Base-by-base conservation (phyloP, 2,113 vertebrate species). In the Percopsis transmontana region DNA sequence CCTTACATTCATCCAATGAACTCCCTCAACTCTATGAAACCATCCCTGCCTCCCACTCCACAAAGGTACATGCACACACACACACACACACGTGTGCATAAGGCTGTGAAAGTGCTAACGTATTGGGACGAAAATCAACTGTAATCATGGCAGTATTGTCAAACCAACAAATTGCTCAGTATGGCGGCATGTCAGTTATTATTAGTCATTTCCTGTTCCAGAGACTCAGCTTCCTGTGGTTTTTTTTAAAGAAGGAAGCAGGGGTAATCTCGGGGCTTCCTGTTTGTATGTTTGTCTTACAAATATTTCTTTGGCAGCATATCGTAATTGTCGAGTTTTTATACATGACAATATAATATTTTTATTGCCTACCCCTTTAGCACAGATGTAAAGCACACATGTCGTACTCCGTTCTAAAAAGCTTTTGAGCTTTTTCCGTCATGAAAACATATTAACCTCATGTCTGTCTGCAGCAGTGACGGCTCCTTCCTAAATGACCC, bases 1-100 rank as follows among this genome's bases (percentile, higher is more conserved):
- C 89, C 91, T 86, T 59, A 68, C 73, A 68, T 89, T 91, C 90
- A 86, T 90, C 94, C 84, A 88, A 95, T 95, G 95, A 97, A 92
- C 94, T 93, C 92, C 91, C 94, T 95, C 93, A 96, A 96, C 93
- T 95, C 95, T 90, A 95, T 97, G 95, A 98, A 98, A 95, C 93
- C 95, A 74, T 92, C 92, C 79, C 91, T 96, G 90, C 95, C 94
- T 79, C 93, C 94, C 71, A 90, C 91, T 51, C 93, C 95, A 80
- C 96, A 96, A 85, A 93, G 96, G 96, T 98, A 90, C 92, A 90
- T 57, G 70, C 64, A 57, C 76, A 57, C 69, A 50, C 67, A 58
- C 61, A 62, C 62, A 56, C 72, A 38, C 15, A 27, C 51, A 51
- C 11, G 23, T 61, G 69, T 72, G 76, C 70, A 72, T 58, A 66